These are phyloP conservation scores for Cygnus atratus DNA, from an alignment of 2,113 vertebrate species.

Conservation along the genomic window DNA sequence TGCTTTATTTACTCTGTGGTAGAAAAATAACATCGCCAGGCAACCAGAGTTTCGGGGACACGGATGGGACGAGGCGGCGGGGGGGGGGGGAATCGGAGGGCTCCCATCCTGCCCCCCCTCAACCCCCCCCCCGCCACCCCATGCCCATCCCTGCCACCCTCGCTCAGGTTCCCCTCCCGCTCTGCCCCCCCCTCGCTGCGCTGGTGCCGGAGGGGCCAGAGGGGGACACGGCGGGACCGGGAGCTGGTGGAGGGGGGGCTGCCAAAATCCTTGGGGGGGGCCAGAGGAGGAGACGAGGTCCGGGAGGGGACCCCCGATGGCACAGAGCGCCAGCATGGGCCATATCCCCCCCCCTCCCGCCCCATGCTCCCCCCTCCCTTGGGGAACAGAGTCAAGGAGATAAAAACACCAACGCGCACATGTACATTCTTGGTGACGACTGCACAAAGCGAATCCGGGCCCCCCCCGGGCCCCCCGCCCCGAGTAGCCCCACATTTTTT, in stretches of 20 bases:
- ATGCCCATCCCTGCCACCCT: neutral
- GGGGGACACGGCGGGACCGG: neutral
- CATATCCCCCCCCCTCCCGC: neutral
- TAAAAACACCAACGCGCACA: slow-evolving; percentile 17
- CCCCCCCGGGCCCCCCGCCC: neutral
- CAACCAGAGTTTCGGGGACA: slow-evolving; percentile 35
- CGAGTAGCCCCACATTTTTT: neutral
- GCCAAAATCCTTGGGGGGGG: neutral
- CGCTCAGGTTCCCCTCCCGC: neutral
- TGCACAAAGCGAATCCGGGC: neutral
- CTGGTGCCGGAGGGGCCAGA: neutral
- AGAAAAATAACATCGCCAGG: slow-evolving; percentile 80
- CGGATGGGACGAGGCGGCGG: neutral
- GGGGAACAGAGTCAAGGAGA: neutral
- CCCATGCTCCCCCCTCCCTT: neutral
- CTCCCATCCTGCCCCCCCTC: neutral
- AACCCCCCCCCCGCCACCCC: neutral
- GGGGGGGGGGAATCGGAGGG: neutral
- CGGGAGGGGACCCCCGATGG: neutral
- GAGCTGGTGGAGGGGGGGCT: neutral
- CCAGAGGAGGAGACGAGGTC: neutral
- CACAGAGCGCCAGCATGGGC: neutral
- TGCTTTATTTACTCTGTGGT: slow-evolving; percentile 77
- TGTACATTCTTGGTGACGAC: slow-evolving; percentile 39
- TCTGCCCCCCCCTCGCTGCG: neutral